phyloP scores from a whole-genome alignment of 2,113 vertebrate genomes.

The Synodontis membranacea region DNA sequence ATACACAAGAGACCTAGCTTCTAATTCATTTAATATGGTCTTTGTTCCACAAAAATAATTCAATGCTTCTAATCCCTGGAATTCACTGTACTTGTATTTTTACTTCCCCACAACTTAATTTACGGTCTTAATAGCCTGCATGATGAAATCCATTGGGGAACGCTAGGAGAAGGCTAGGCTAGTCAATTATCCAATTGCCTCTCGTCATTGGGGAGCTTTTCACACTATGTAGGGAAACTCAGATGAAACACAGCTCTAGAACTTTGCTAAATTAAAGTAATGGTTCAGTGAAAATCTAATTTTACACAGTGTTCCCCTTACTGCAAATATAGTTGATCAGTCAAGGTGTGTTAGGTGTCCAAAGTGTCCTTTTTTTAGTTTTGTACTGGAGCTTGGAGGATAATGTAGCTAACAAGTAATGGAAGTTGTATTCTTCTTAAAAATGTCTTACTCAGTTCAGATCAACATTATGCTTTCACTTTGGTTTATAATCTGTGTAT shows the following conservation, averaged over 20 bases:
- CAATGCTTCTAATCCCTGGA: constrained; percentile 13
- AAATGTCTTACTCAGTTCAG: too few species aligned
- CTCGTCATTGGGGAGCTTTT: constrained; percentile 35
- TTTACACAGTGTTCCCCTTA: constrained; percentile 16
- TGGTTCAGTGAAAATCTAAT: constrained; percentile 21
- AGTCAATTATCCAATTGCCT: constrained; percentile 51
- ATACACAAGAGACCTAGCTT: neutral
- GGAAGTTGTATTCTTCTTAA: too few species aligned
- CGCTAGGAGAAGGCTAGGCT: constrained; percentile 36
- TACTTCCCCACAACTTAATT: constrained; percentile 46
- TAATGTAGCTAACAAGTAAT: neutral
- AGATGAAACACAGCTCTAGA: constrained; percentile 8
- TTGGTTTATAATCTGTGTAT: neutral
- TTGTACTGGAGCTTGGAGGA: neutral
- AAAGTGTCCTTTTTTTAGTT: constrained; percentile 1
- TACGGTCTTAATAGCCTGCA: constrained; percentile 31
- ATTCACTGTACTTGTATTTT: constrained; percentile 3
- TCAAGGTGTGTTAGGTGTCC: constrained; percentile 6
- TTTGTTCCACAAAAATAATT: constrained; percentile 8
- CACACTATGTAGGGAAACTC: constrained; percentile 1
- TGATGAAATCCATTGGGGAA: constrained; percentile 41
- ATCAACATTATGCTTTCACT: neutral
- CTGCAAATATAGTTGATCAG: constrained; percentile 15
- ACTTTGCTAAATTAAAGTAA: constrained; percentile 7
- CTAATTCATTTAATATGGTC: constrained; percentile 7